A percentile compares a stretch with the other conserved stretches of the same genome.
Evolutionary conservation across 2,113 vertebrate genomes (phyloP).

Genomic region (Halichoerus grypus): DNA sequence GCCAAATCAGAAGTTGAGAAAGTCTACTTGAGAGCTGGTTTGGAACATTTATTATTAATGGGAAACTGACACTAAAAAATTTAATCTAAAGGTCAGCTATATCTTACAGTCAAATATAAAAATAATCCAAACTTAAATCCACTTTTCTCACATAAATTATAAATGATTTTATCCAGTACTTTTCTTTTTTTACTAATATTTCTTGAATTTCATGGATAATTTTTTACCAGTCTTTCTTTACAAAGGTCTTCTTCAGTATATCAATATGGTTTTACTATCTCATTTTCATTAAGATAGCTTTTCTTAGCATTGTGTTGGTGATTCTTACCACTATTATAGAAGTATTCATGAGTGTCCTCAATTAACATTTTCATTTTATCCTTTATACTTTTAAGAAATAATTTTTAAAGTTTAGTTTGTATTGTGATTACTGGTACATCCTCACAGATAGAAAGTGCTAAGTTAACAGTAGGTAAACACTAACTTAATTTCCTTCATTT

Average conservation of each 20-base stretch:
- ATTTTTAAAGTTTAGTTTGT: not conserved
- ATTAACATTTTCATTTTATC: not conserved
- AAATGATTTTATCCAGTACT: slow-evolving; percentile 68
- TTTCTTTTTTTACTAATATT: not conserved
- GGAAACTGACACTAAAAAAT: slow-evolving; percentile 75
- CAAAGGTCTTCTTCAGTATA: not conserved
- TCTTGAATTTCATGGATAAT: slow-evolving; percentile 56
- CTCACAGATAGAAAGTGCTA: not conserved
- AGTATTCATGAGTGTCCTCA: not conserved
- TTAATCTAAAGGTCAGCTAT: slow-evolving; percentile 83
- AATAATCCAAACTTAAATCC: slow-evolving; percentile 70
- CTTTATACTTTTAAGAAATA: not conserved
- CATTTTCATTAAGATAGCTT: slow-evolving; percentile 36
- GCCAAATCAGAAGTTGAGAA: slow-evolving; percentile 67
- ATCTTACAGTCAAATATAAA: slow-evolving; percentile 77
- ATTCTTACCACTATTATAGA: not conserved
- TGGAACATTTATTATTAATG: slow-evolving; percentile 84
- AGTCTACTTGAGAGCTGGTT: slow-evolving; percentile 24
- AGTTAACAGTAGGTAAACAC: not conserved
- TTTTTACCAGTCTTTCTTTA: slow-evolving; percentile 26
- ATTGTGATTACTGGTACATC: not conserved
- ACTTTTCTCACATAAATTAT: slow-evolving; percentile 74
- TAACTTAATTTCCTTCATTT: not conserved
- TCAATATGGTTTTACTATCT: not conserved
- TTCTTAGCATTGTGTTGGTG: not conserved